phyloP scores from a whole-genome alignment of 2,797 vertebrate species.

The Lacerta agilis region DNA sequence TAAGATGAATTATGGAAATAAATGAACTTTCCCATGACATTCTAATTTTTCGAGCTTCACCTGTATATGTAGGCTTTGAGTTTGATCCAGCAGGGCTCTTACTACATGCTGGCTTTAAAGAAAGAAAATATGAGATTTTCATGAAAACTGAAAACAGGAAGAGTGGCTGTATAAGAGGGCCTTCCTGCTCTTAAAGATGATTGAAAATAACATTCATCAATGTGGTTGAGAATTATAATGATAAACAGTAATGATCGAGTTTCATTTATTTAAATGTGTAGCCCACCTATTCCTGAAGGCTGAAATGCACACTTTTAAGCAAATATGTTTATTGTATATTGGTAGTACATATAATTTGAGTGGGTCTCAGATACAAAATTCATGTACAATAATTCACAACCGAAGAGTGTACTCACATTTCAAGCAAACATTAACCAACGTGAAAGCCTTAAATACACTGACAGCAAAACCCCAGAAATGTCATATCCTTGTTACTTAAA shows the following conservation, averaged over 20 bases:
- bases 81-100: background rate
- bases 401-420: conserved; percentile 70
- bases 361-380: conserved; percentile 74
- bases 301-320: conserved; percentile 55
- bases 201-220: background rate
- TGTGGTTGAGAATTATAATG: background rate
- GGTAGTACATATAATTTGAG: conserved; percentile 73
- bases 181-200: background rate
- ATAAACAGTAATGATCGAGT: too few relatives aligned
- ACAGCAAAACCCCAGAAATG: conserved; percentile 61
- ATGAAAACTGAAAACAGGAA: background rate
- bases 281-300: background rate
- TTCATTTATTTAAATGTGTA: background rate
- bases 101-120: background rate
- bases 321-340: conserved; percentile 77
- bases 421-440: conserved; percentile 70
- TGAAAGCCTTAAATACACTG: conserved; percentile 63
- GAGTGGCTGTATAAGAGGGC: background rate
- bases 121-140: background rate
- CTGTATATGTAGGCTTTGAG: background rate
- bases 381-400: conserved; percentile 75
- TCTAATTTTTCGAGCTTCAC: too few relatives aligned
- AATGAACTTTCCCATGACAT: too few relatives aligned
- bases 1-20: too few relatives aligned
- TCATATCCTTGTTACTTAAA: conserved; percentile 59